Conservation (phyloP, 1,140 invertebrate species). For the Holcopasites calliopsidis region DNA sequence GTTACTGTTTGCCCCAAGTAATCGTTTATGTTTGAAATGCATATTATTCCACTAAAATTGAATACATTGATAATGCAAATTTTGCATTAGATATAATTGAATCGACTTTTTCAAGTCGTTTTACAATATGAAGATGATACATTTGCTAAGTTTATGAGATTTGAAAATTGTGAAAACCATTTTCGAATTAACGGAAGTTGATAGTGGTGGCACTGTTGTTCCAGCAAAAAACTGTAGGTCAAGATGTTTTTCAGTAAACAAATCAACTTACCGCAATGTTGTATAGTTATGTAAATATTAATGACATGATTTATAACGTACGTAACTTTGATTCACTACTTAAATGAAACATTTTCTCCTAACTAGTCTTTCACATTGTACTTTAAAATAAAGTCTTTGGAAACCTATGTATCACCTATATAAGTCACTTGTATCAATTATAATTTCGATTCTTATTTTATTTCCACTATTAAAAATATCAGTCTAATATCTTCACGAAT, state of each 20-base stretch:
- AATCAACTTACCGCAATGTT: neutral
- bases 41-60: too few relatives aligned
- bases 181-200: neutral
- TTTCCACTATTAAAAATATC: neutral
- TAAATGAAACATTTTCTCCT: neutral
- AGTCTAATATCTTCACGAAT: neutral
- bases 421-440: neutral
- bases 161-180: neutral
- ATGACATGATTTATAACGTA: neutral
- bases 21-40: too few relatives aligned
- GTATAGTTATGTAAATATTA: neutral
- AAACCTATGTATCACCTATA: conserved; percentile 1
- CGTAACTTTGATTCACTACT: neutral
- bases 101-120: too few relatives aligned
- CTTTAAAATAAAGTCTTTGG: too few relatives aligned
- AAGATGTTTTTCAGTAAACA: neutral
- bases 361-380: too few relatives aligned
- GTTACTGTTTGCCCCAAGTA: too few relatives aligned
- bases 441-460: neutral
- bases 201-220: neutral
- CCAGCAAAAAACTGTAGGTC: neutral
- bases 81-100: too few relatives aligned
- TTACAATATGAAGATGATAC: too few relatives aligned
- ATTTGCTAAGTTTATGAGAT: neutral
- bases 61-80: too few relatives aligned